Base-by-base conservation (phyloP, 2,113 vertebrate genomes). In the Phylloscopus whistleri region DNA sequence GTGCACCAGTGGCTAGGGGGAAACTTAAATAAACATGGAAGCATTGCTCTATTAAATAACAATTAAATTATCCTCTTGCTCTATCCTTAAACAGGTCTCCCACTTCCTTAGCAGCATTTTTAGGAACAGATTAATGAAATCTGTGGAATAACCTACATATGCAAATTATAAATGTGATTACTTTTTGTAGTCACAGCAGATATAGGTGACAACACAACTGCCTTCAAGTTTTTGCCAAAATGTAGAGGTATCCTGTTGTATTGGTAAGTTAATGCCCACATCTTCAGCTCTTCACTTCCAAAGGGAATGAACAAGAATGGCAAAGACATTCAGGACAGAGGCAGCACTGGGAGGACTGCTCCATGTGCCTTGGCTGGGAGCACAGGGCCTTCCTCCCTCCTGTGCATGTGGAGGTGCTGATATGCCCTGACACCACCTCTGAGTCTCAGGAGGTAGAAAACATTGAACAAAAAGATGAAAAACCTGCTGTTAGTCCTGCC, bases 101-200 rank as follows among this genome's bases (percentile, higher is more conserved):
- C 35, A 87, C 21, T 90, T 97, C 35, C 74, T 91, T 95, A 90
- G 94, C 72, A 96, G 53, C 13, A 16, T 75, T 98, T 97, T 95
- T 92, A 85, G 64, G 83, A 93, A 87, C 39, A 96, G 76, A 89
- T 83, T 72, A 96, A 95, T 82, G 62, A 93, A 93, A 77, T 87
- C 79, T 80, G 66, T 51, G 35, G 46, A 12, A 67, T 87, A 76
- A 94, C 81, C 91, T 93, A 56, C 93, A 90, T 89, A 96, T 94
- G 82, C 56, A 96, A 96, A 94, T 97, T 63, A 88, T 16, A 62
- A 44, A 70, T 64, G 84, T 67, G 93, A 63, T 95, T 95, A 89
- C 58, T 95, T 87, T 87, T 87, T 69, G 75, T 87, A 95, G 92
- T 93, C 89, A 93, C 46, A 94, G 55, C 67, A 95, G 84, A 84